These are phyloP conservation scores for Otis tarda DNA, from an alignment of 2,113 vertebrate species.

Conservation along the genomic window DNA sequence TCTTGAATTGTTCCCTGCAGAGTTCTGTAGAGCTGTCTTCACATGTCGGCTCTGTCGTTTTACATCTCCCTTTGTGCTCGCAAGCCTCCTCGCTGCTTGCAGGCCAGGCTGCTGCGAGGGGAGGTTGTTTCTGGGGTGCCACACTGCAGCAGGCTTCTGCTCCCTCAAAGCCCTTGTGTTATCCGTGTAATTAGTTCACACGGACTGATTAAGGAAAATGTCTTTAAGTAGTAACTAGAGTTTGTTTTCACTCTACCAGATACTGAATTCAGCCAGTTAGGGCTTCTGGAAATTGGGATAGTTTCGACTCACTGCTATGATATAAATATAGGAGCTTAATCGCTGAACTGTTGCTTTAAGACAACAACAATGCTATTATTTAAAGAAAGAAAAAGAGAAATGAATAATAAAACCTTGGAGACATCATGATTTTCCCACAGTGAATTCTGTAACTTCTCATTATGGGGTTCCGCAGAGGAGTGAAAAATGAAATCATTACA, in stretches of 20 bases:
- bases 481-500: not conserved
- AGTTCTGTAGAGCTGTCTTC: not conserved
- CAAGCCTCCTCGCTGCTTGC: accelerated
- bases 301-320: not conserved
- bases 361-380: not conserved
- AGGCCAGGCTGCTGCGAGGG: not conserved
- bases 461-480: not conserved
- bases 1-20: not conserved
- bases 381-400: not conserved
- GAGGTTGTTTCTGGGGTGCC: not conserved
- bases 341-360: not conserved
- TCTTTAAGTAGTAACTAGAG: not conserved
- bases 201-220: not conserved
- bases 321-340: not conserved
- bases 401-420: not conserved
- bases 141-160: not conserved
- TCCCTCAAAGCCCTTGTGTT: not conserved
- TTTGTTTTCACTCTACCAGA: not conserved
- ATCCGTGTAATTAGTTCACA: not conserved
- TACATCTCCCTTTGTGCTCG: not conserved
- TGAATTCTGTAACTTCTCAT: not conserved
- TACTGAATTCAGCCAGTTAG: not conserved
- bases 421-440: constrained; percentile 11
- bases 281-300: not conserved
- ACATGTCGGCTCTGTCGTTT: not conserved